Conservation (phyloP, 1,140 invertebrate genomes). For the Sitobion miscanthi region DNA sequence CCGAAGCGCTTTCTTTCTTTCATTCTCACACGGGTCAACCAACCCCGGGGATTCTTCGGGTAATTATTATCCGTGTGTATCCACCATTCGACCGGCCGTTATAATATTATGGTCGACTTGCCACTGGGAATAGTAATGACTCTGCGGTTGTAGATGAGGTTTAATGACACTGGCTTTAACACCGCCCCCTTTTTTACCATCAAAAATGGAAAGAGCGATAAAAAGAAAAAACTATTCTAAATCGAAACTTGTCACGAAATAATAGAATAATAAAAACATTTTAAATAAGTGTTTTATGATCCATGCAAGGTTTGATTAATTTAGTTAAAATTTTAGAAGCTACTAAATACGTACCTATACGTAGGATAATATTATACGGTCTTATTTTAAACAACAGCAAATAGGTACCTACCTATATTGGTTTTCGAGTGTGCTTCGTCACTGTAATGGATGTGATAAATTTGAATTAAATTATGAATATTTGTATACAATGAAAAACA, state of each 20-base stretch:
- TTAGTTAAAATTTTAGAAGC: not conserved
- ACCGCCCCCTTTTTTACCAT: not conserved
- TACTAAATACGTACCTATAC: not conserved
- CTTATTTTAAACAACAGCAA: not conserved
- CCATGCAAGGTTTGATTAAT: not conserved
- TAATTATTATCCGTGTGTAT: conserved; percentile 56
- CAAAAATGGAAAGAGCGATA: conserved; percentile 22
- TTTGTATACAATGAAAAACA: not conserved
- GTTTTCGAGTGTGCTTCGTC: not conserved
- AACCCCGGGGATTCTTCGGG: conserved; percentile 53
- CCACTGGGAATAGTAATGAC: conserved; percentile 57
- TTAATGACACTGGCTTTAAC: conserved; percentile 37
- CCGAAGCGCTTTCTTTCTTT: conserved; percentile 52
- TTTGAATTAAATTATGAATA: not conserved
- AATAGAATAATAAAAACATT: conserved; percentile 16
- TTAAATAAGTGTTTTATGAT: not conserved
- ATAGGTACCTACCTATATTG: not conserved
- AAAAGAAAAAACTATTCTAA: conserved; percentile 15
- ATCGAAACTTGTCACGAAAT: conserved; percentile 7
- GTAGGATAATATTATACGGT: not conserved
- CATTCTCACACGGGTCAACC: conserved; percentile 51
- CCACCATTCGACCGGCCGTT: conserved; percentile 53
- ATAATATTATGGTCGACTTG: conserved; percentile 55
- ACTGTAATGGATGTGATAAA: too few species aligned
- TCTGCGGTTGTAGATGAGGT: conserved; percentile 52